Evolutionary conservation across 1,140 invertebrate species (phyloP).

Genomic region (Aphidius gifuensis): DNA sequence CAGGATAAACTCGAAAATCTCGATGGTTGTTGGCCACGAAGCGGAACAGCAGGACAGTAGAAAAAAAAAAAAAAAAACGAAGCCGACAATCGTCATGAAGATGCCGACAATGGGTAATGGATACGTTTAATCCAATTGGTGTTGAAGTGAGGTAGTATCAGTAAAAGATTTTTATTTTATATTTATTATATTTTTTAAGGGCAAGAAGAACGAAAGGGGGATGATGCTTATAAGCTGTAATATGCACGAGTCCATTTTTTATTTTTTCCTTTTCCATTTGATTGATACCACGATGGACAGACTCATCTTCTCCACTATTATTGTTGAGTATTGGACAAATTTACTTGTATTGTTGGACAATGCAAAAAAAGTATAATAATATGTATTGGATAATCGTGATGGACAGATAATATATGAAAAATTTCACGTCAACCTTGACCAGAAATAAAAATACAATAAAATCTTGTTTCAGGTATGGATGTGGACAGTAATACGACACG

Average conservation of each 20-base stretch:
- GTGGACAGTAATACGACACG: slow-evolving; percentile 15
- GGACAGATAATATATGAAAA: slow-evolving; percentile 2
- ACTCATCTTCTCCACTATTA: neutral
- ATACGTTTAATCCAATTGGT: slow-evolving; percentile 52
- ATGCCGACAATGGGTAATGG: slow-evolving; percentile 38
- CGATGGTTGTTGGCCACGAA: slow-evolving; percentile 14
- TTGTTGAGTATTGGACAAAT: slow-evolving; percentile 23
- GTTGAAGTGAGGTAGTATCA: slow-evolving; percentile 22
- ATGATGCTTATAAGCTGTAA: neutral
- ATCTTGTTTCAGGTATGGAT: neutral
- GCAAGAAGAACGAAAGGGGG: slow-evolving; percentile 4
- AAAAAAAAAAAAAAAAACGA: slow-evolving; percentile 12
- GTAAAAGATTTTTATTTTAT: slow-evolving; percentile 27
- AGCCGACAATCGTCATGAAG: slow-evolving; percentile 30
- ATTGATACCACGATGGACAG: neutral
- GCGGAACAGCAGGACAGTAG: neutral
- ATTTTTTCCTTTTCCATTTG: too few species aligned
- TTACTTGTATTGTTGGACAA: slow-evolving; percentile 26
- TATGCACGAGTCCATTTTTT: too few species aligned
- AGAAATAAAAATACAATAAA: neutral
- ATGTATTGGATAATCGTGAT: slow-evolving; percentile 35
- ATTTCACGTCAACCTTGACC: slow-evolving; percentile 3
- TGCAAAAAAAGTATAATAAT: slow-evolving; percentile 18
- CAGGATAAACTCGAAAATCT: slow-evolving; percentile 20
- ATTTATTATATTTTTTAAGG: too few species aligned